Base-by-base conservation (phyloP, 2,888 invertebrate genomes). In the Trichopoda pennipes region DNA sequence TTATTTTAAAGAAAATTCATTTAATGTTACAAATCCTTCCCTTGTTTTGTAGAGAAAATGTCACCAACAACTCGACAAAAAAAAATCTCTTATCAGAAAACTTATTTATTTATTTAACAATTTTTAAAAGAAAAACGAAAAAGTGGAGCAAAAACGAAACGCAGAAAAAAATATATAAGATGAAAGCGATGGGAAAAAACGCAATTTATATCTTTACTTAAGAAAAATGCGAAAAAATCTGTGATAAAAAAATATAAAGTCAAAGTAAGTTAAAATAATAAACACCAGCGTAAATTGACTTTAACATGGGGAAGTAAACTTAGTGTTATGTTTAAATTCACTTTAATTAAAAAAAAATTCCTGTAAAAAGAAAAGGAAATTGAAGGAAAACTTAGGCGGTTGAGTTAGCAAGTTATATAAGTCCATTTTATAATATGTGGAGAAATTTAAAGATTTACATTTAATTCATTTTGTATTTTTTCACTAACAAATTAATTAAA, bases 101-200 rank as follows among this genome's bases (percentile, higher is more conserved):
- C 82, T 82, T 82, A 82, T 82, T 79, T 82, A 82, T 82, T 82
- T 82, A 76, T 68, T 82, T 79, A 82, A 63, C 79, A 79, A 68
- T 68, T 75, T 79, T 72, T 66, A 64, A 44, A 56, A 63, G 21
- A 51, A 28, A 28, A 6, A 28, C 4, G 28, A 28, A 28, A 63
- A 79, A 79, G 19, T 60, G 42, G 35, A 58, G 14, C 7, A 35
- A 16, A 17, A 66, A 69, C 56, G 51, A 69, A 23, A 51, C 14
- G 2, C 14, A 12, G 38, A 7, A 38, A 60, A 70, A 55, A 66
- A 72, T n/a, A n/a, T n/a, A 38, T 53, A 51, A 51, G 49, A 51
- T 58, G 21, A 70, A 61, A 69, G 68, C 17, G 8, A 38, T 35
- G 61, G 35, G 38, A 35, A 61, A 72, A 77, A 70, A 75, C 66